A percentile compares a stretch with the other conserved stretches of the same genome.
phyloP scores from a whole-genome alignment of 2,113 vertebrate species.

The Sarotherodon lohbergeri region DNA sequence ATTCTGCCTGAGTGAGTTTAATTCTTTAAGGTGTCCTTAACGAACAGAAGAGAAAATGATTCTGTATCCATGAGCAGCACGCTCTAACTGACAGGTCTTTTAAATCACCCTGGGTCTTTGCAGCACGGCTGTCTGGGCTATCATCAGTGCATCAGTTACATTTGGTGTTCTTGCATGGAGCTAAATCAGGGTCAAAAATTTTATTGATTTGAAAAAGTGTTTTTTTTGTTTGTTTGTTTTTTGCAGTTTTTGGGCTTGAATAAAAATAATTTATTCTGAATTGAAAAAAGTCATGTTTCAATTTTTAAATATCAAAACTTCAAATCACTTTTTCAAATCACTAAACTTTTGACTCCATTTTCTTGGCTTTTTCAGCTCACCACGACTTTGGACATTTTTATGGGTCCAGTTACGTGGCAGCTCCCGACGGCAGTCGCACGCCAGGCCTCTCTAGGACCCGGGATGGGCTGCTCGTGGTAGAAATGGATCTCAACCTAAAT shows the following conservation, averaged over 20 bases:
- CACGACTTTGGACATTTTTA: constrained; percentile 90
- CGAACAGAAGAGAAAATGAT: background rate
- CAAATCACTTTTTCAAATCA: background rate
- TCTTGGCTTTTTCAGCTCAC: constrained; percentile 75
- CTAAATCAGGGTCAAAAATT: background rate
- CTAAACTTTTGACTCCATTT: background rate
- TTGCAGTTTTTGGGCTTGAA: background rate
- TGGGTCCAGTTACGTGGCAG: constrained; percentile 90
- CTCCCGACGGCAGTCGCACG: constrained; percentile 85
- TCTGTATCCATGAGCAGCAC: background rate
- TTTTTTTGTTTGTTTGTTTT: rapidly evolving
- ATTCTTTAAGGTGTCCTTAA: background rate
- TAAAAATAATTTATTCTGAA: rapidly evolving
- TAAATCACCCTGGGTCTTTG: background rate
- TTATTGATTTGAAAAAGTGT: background rate
- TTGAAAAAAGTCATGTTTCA: rapidly evolving
- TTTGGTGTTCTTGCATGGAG: background rate
- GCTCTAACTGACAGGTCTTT: background rate
- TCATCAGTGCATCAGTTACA: background rate
- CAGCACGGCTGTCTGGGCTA: rapidly evolving
- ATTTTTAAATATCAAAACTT: background rate
- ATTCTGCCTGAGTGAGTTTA: background rate
- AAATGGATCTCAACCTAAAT: constrained; percentile 92
- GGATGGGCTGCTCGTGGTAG: constrained; percentile 86
- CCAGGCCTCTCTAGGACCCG: constrained; percentile 84